phyloP scores from a whole-genome alignment of 2,888 invertebrate species.

The Oscheius sp. region DNA sequence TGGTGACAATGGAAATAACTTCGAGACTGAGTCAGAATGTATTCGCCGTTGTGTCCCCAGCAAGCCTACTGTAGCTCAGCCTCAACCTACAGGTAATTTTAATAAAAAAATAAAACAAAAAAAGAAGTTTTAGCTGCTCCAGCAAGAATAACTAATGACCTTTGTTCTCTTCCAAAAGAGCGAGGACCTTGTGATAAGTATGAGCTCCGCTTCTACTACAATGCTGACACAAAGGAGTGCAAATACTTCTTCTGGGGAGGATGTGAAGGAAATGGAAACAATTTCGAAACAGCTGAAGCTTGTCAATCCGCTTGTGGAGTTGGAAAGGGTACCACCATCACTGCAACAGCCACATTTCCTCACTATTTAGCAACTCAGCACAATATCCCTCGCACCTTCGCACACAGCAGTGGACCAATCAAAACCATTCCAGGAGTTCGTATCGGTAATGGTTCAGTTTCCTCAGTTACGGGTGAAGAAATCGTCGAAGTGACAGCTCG shows the following conservation, averaged over 20 bases:
- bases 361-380: constrained; percentile 6
- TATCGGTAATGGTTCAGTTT: constrained; percentile 5
- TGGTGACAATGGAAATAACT: constrained; percentile 70
- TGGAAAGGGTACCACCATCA: constrained; percentile 18
- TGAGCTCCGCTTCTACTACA: constrained; percentile 66
- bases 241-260: constrained; percentile 52
- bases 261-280: constrained; percentile 70
- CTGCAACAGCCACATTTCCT: not conserved
- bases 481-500: not conserved
- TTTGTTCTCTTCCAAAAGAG: constrained; percentile 65
- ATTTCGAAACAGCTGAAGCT: constrained; percentile 60
- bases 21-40: constrained; percentile 58
- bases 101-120: too few species aligned
- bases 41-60: constrained; percentile 54
- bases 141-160: constrained; percentile 17
- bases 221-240: constrained; percentile 44
- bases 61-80: not conserved
- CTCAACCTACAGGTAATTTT: not conserved
- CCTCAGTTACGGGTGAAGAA: not conserved
- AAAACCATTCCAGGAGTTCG: constrained; percentile 25
- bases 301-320: constrained; percentile 59
- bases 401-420: constrained; percentile 17
- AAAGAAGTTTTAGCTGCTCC: not conserved
- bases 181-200: constrained; percentile 70
- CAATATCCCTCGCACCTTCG: not conserved